Percentiles rank a stretch among this genome's conserved stretches.
These are phyloP conservation scores for Andrena flavipes DNA, from an alignment of 2,888 invertebrate genomes.

Conservation along the genomic window DNA sequence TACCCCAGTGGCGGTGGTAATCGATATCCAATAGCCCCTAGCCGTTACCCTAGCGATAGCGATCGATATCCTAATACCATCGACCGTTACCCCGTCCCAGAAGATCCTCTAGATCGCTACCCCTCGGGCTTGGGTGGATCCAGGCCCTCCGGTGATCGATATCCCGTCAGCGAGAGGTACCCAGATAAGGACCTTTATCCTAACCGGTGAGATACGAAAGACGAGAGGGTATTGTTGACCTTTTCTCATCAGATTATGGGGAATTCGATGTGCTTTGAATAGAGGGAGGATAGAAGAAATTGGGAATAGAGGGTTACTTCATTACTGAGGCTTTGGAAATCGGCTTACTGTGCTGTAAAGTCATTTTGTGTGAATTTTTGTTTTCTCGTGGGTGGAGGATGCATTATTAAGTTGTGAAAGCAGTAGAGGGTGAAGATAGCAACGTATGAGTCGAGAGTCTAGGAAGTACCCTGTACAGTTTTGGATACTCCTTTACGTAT, in stretches of 20 bases:
- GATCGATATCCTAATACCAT: conserved; percentile 81
- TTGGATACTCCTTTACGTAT: no score
- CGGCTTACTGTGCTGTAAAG: not conserved
- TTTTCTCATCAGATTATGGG: not conserved
- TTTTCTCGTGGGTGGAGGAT: no score
- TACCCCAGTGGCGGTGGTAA: conserved; percentile 83
- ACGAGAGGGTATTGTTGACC: not conserved
- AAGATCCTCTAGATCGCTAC: conserved; percentile 80
- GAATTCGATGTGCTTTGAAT: not conserved
- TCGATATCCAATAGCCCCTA: conserved; percentile 83
- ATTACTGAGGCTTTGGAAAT: not conserved
- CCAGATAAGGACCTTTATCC: conserved; percentile 80
- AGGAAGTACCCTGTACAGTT: no score
- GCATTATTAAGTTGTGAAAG: no score
- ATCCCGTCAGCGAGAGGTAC: conserved; percentile 84
- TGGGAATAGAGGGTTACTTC: not conserved
- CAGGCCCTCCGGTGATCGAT: conserved; percentile 85
- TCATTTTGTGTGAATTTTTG: no score
- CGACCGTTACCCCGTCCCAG: conserved; percentile 84
- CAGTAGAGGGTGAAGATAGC: no score
- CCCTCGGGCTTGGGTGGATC: conserved; percentile 76
- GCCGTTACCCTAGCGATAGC: conserved; percentile 85
- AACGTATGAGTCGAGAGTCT: no score
- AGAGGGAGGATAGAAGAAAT: not conserved
- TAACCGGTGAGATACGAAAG: conserved; percentile 70